Conservation (phyloP, 2,113 vertebrate species). For the Ciconia boyciana region DNA sequence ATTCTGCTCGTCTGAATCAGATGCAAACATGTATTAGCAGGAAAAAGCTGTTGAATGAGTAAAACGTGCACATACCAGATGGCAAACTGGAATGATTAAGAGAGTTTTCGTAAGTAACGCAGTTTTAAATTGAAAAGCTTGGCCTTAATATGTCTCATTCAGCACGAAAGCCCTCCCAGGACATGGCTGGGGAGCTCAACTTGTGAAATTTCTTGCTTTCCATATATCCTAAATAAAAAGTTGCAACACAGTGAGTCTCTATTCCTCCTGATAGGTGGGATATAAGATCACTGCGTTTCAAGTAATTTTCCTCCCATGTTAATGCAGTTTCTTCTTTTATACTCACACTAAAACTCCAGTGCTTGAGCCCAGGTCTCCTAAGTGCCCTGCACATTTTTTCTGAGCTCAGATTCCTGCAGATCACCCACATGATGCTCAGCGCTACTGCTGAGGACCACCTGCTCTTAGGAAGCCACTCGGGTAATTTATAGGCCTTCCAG, state of each 20-base stretch:
- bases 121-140: neutral
- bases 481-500: neutral
- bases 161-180: neutral
- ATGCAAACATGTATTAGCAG: neutral
- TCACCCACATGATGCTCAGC: neutral
- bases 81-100: neutral
- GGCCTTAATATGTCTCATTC: neutral
- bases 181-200: neutral
- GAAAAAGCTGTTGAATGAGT: neutral
- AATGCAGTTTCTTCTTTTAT: neutral
- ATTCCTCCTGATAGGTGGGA: neutral
- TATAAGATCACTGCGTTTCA: neutral
- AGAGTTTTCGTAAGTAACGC: neutral
- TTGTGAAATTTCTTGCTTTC: neutral
- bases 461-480: neutral
- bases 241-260: fast-evolving
- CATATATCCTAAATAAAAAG: neutral
- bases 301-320: neutral
- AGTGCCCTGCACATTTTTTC: neutral
- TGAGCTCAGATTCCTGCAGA: fast-evolving
- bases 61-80: conserved; percentile 14
- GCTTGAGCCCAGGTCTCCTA: neutral
- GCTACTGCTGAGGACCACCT: neutral
- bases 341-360: neutral
- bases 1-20: neutral